Percentiles rank a stretch among this genome's conserved stretches.
Evolutionary conservation across 2,113 vertebrate genomes (phyloP).

Genomic region (Ciconia stormi): DNA sequence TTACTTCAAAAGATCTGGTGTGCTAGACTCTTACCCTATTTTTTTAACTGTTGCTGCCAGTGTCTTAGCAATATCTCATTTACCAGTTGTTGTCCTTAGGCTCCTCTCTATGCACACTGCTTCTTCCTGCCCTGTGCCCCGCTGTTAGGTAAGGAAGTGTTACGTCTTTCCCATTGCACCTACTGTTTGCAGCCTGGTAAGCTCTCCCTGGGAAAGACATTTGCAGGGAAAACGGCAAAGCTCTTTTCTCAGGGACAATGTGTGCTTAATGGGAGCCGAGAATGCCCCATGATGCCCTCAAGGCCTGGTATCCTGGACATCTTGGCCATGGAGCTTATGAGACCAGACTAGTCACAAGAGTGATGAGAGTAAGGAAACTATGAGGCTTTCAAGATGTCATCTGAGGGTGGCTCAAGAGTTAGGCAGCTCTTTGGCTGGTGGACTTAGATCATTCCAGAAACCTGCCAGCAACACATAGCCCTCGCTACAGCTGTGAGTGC

Average conservation of each 20-base stretch:
- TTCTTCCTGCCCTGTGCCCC: background rate
- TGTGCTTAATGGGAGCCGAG: background rate
- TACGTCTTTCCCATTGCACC: background rate
- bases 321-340: background rate
- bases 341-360: background rate
- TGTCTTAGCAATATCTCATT: background rate
- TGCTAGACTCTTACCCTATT: background rate
- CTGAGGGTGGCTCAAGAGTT: background rate
- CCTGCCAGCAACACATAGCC: background rate
- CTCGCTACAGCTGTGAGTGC: background rate
- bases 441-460: background rate
- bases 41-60: background rate
- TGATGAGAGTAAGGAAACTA: background rate
- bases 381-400: background rate
- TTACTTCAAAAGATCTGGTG: background rate
- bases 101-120: background rate
- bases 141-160: accelerated
- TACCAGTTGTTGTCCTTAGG: background rate
- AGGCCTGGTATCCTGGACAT: background rate
- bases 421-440: background rate
- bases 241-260: background rate
- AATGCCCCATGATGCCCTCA: background rate
- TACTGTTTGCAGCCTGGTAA: background rate
- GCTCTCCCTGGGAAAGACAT: background rate
- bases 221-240: background rate